Percentiles rank a stretch among this genome's conserved stretches.
Conservation (phyloP, 2,797 vertebrate genomes). For the Lindbergichthys nudifrons region DNA sequence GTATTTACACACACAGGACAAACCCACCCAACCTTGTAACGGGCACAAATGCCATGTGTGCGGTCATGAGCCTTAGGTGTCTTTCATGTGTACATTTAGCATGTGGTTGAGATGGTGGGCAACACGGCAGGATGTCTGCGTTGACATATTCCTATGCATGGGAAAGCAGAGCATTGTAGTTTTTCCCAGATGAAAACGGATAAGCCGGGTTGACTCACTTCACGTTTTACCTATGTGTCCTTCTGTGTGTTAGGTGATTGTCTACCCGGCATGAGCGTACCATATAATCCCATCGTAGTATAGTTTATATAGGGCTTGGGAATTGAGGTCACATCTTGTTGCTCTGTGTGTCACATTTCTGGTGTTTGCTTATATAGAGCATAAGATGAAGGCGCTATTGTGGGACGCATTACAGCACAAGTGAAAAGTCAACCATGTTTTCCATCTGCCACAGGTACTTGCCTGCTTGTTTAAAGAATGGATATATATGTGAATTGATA, state of each 20-base stretch:
- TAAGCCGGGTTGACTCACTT: conserved; percentile 40
- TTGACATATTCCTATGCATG: conserved; percentile 31
- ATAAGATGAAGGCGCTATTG: not conserved
- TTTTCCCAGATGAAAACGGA: conserved; percentile 27
- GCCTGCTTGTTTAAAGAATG: not conserved
- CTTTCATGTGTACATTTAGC: conserved; percentile 27
- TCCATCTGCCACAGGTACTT: not conserved
- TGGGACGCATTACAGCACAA: not conserved
- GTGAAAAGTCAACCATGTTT: not conserved
- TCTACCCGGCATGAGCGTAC: conserved; percentile 8
- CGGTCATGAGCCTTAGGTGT: conserved; percentile 42
- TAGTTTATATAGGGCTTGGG: not conserved
- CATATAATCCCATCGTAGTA: conserved; percentile 6
- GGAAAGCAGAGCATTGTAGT: conserved; percentile 15
- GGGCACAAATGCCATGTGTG: conserved; percentile 40
- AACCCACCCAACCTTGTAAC: conserved; percentile 21
- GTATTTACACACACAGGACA: conserved; percentile 15
- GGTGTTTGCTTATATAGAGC: conserved; percentile 3
- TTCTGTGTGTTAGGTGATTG: conserved; percentile 16
- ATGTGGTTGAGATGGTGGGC: conserved; percentile 30
- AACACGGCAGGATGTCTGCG: conserved; percentile 28
- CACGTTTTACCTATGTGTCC: conserved; percentile 44
- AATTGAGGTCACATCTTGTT: not conserved
- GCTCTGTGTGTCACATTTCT: not conserved
- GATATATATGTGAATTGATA: not conserved